Evolutionary conservation across 2,888 invertebrate genomes (phyloP).

Genomic region (Chalcis sispes): DNA sequence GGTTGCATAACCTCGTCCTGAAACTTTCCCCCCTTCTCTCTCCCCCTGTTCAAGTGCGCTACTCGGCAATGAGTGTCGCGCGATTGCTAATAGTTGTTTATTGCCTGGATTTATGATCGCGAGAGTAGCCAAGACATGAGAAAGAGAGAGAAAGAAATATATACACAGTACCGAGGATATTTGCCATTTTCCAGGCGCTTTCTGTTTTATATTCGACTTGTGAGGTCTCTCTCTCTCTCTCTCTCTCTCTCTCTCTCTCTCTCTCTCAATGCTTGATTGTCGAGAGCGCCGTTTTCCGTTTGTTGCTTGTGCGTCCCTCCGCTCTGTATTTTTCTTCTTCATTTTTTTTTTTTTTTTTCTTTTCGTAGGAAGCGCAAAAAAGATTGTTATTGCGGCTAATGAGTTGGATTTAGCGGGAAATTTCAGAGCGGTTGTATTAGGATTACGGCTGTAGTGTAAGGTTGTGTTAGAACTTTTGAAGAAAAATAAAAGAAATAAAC

Average conservation of each 20-base stretch:
- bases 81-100: slow-evolving; percentile 56
- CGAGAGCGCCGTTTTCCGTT: slow-evolving; percentile 22
- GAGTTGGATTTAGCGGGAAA: slow-evolving; percentile 46
- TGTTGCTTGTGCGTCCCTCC: not conserved
- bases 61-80: slow-evolving; percentile 16
- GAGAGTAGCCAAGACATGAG: not conserved
- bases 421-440: slow-evolving; percentile 11
- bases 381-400: slow-evolving; percentile 31
- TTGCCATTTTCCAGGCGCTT: slow-evolving; percentile 34
- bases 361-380: slow-evolving; percentile 16
- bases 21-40: not conserved
- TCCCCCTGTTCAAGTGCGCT: not conserved
- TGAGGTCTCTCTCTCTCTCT: too few species aligned
- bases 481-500: too few species aligned
- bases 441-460: too few species aligned
- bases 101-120: slow-evolving; percentile 53
- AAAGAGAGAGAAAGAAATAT: too few species aligned
- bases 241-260: too few species aligned
- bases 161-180: slow-evolving; percentile 12
- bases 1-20: slow-evolving; percentile 48
- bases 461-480: too few species aligned
- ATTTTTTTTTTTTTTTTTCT: not conserved
- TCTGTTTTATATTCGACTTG: too few species aligned
- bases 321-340: not conserved
- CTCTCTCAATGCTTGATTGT: slow-evolving; percentile 36